Conservation (phyloP, 2,888 invertebrate species). For the Drosophila pseudotalamancana region DNA sequence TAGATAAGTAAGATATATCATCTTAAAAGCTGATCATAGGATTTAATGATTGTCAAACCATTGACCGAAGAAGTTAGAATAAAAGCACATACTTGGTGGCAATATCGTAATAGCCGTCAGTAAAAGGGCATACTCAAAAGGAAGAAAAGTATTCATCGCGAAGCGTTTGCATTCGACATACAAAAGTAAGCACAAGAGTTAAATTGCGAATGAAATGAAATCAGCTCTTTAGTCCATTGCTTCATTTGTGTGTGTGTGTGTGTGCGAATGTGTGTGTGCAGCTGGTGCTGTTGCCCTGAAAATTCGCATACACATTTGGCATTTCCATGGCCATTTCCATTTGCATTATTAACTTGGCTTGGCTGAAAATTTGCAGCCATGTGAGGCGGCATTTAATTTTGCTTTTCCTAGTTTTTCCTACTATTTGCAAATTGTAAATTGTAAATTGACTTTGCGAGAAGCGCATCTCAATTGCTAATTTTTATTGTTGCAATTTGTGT, state of each 20-base stretch:
- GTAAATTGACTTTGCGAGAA: conserved; percentile 45
- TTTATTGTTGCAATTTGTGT: conserved; percentile 47
- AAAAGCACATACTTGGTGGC: not conserved
- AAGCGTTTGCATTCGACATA: conserved; percentile 44
- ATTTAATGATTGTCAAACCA: too few relatives aligned
- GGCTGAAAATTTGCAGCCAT: conserved; percentile 43
- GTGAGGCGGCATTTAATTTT: conserved; percentile 45
- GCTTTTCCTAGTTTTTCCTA: conserved; percentile 27
- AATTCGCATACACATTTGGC: conserved; percentile 7
- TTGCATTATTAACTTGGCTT: conserved; percentile 68
- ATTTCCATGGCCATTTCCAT: conserved; percentile 42
- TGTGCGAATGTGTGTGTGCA: too few relatives aligned
- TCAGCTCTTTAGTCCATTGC: conserved; percentile 61
- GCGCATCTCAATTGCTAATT: conserved; percentile 49
- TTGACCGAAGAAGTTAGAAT: too few relatives aligned
- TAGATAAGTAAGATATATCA: too few relatives aligned
- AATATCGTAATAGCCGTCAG: not conserved
- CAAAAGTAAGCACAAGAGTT: conserved; percentile 57
- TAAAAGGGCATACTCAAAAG: conserved; percentile 1
- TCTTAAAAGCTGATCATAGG: too few relatives aligned
- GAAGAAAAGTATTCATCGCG: too few relatives aligned
- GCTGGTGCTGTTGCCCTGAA: conserved; percentile 2
- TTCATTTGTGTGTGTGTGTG: conserved; percentile 25
- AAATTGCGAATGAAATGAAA: conserved; percentile 75
- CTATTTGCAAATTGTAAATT: conserved; percentile 9